Evolutionary conservation across 2,888 invertebrate species (phyloP).

Genomic region (Eilema caniola): DNA sequence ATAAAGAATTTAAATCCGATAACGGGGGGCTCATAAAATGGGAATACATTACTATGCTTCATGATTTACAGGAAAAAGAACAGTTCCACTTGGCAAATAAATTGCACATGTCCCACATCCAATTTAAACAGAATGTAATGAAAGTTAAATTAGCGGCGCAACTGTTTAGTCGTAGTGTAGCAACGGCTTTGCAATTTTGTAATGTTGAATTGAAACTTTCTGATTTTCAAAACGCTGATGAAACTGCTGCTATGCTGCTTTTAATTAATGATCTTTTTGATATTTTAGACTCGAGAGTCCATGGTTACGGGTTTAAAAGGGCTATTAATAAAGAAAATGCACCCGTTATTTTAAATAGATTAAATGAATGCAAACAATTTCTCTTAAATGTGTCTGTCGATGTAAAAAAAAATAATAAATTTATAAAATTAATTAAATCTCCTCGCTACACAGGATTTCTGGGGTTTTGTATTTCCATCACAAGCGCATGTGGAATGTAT

Average conservation of each 20-base stretch:
- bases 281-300: conserved; percentile 2
- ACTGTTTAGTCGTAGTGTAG: conserved; percentile 13
- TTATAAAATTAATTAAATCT: background rate
- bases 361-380: background rate
- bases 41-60: background rate
- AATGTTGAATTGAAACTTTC: background rate
- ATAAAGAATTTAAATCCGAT: background rate
- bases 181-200: background rate
- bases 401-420: background rate
- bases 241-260: background rate
- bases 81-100: conserved; percentile 1
- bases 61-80: background rate
- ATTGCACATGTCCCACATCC: background rate
- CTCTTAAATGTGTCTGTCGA: background rate
- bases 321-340: background rate
- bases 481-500: background rate
- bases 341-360: background rate
- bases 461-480: background rate
- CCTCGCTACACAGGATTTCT: background rate
- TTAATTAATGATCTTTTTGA: conserved; percentile 7
- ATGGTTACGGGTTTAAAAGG: background rate
- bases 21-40: background rate
- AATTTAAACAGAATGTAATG: background rate
- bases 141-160: background rate
- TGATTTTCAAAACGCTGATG: background rate